Evolutionary conservation across 2,797 vertebrate species (phyloP), one percentile per base, ranked within the genome.

Genomic region (Danio tinwini): DNA sequence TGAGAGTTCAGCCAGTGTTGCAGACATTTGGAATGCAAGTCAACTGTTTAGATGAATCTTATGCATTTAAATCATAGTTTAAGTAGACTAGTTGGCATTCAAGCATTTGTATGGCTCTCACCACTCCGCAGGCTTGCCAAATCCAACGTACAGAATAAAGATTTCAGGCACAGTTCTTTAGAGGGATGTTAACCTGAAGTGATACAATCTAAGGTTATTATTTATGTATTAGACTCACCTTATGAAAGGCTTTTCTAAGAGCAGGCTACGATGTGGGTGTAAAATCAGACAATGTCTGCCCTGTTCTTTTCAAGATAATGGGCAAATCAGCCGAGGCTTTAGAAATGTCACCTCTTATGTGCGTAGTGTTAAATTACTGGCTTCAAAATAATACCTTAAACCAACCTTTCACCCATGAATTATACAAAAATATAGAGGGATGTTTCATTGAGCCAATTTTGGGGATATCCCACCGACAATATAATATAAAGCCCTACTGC

Each of bases 311-410:
- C 14, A 42, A 70, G n/a, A 42, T 52, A 62, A n/a, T 62, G 21
- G 21, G n/a, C 47, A 50, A 78, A 69, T 70, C 1, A 42, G 37
- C 39, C 19, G 16, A 70, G 45, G 45, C 67, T 72, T 78, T 52
- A 63, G 19, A 53, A 79, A 63, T 70, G 77, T 79, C 56, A 63
- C 40, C 39, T 44, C 14, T 12, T 42, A 61, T n/a, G n/a, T 56
- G 42, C 56, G 14, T 12, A n/a, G 47, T 79, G 56, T 45, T 80
- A 80, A 64, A 80, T 47, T 55, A 44, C 68, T 62, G 10, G 58
- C 17, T 80, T 64, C 10, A 64, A 16, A 80, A 72, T 63, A 56
- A 64, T 72, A 63, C 16, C 59, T 64, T 79, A 64, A 63, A 17
- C 40, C 16, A 44, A 72, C 50, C 69, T 73, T 55, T 79, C 45